Evolutionary conservation across 2,888 invertebrate species (phyloP), one percentile per base, ranked within the genome.

Genomic region (Plusia festucae): DNA sequence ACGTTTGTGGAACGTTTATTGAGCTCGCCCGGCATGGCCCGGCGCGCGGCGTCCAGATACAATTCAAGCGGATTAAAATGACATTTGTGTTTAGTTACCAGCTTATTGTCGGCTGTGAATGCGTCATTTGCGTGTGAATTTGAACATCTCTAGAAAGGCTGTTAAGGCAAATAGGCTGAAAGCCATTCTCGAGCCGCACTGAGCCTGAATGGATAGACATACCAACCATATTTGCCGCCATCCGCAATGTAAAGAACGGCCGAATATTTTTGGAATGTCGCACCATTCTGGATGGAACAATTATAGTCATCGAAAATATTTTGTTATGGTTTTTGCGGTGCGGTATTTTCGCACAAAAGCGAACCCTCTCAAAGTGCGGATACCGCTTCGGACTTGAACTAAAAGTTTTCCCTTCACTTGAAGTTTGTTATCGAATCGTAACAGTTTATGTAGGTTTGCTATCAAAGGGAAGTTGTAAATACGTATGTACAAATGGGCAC

Each of bases 381-480:
- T 53, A 64, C 53, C 59, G 55, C 56, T 40, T 27, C 44, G 52
- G 65, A 71, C 59, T 72, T 69, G 44, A 69, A 53, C 73, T 49
- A n/a, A 65, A 78, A 81, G 64, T 72, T 78, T 78, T 63, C 75
- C 69, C 61, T 81, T 70, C 69, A 68, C 65, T 66, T 78, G 54
- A 70, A 79, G 58, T 75, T 79, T 65, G 67, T 54, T 75, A 81
- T 78, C 65, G 81, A 63, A 81, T 65, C 63, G 63, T 58, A 63
- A 77, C 65, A 34, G 57, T 70, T 73, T 64, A 53, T 61, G 68
- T 71, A 63, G 56, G 55, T 64, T 57, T 62, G 58, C 56, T 73
- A 78, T 81, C 70, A 78, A 78, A 81, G 65, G 70, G 60, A 76
- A 65, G 54, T 74, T 69, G 69, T 70, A 68, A 68, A 71, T 74